Percentiles rank a stretch among this genome's conserved stretches.
These are phyloP conservation scores for Ceuthmochares aereus DNA, from an alignment of 2,113 vertebrate genomes.

Conservation along the genomic window DNA sequence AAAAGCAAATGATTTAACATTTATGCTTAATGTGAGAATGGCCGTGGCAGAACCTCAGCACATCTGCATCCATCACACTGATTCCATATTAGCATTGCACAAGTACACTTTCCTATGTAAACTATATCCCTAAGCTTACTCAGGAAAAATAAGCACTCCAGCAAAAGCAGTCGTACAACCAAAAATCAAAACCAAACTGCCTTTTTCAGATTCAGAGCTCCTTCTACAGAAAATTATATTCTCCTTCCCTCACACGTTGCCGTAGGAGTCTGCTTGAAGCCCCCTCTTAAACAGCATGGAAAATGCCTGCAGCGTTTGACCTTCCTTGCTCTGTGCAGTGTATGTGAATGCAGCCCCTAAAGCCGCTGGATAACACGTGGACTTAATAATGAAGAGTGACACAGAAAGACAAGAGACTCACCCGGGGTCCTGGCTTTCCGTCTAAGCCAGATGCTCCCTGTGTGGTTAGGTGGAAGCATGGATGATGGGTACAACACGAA, in stretches of 20 bases:
- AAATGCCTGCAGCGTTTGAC: neutral
- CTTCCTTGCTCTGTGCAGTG: neutral
- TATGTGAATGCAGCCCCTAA: rapidly evolving
- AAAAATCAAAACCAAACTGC: neutral
- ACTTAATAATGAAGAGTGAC: neutral
- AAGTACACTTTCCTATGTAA: neutral
- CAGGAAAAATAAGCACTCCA: neutral
- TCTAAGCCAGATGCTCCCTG: constrained; percentile 99
- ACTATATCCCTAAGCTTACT: neutral
- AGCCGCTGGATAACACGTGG: neutral
- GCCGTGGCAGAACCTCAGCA: neutral
- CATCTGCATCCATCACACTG: neutral
- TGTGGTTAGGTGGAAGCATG: constrained; percentile 84
- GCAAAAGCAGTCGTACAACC: neutral
- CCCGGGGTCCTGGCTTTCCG: constrained; percentile 98
- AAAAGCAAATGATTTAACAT: neutral
- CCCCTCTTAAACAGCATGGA: neutral
- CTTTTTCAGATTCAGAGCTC: neutral
- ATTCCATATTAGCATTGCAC: constrained; percentile 20
- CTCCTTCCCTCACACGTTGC: neutral
- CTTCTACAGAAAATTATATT: neutral
- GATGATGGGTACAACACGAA: constrained; percentile 88
- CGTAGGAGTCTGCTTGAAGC: neutral
- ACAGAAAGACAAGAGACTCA: constrained; percentile 88
- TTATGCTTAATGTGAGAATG: neutral